These are phyloP conservation scores for Saturnia japonica DNA, from an alignment of 2,888 invertebrate species.

Conservation along the genomic window DNA sequence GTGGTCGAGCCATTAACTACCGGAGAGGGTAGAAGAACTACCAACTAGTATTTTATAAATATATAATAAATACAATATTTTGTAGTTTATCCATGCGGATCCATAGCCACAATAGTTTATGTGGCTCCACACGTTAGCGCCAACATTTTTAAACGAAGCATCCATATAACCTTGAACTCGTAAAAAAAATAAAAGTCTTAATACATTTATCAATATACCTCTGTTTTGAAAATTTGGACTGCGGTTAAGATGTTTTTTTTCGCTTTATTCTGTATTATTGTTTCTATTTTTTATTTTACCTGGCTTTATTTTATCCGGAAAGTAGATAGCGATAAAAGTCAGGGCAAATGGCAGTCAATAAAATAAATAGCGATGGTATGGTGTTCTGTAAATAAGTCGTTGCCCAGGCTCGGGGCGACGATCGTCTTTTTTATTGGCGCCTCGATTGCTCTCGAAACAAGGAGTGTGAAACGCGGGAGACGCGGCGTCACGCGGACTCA, in stretches of 20 bases:
- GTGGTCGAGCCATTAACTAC: too few relatives aligned
- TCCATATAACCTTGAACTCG: not conserved
- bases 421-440: constrained; percentile 82
- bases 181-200: not conserved
- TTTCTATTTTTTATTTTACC: constrained; percentile 46
- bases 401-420: constrained; percentile 73
- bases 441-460: constrained; percentile 81
- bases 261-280: not conserved
- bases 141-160: too few relatives aligned
- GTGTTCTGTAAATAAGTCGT: constrained; percentile 82
- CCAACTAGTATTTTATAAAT: too few relatives aligned
- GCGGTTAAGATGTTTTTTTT: not conserved
- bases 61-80: not conserved
- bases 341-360: constrained; percentile 81
- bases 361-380: constrained; percentile 81
- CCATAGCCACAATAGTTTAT: not conserved
- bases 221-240: not conserved
- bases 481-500: constrained; percentile 52
- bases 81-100: not conserved
- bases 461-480: constrained; percentile 59
- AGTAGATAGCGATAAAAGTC: constrained; percentile 80
- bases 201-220: not conserved
- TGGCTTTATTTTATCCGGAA: constrained; percentile 76
- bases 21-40: too few relatives aligned
- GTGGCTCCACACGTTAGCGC: too few relatives aligned